phyloP scores from a whole-genome alignment of 1,140 invertebrate genomes.

The Drosophila nasuta region DNA sequence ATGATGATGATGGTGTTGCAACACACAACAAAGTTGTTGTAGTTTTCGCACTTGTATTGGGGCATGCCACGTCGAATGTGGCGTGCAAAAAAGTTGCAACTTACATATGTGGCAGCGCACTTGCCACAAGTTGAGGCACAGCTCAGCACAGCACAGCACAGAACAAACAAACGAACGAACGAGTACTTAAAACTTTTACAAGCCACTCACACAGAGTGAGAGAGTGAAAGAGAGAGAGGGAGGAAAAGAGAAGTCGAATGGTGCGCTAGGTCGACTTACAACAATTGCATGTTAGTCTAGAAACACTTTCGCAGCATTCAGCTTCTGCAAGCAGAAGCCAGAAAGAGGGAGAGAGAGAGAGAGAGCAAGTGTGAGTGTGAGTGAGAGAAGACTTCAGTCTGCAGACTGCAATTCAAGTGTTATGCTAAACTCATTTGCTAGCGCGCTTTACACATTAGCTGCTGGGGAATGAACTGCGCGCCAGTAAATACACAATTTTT shows the following conservation, averaged over 20 bases:
- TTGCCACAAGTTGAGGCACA: constrained; percentile 33
- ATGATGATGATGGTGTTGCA: constrained; percentile 63
- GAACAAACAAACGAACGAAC: constrained; percentile 41
- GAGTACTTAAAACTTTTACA: constrained; percentile 81
- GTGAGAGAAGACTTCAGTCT: neutral
- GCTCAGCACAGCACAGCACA: neutral
- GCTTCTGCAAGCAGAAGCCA: constrained; percentile 29
- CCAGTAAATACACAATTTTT: too few species aligned
- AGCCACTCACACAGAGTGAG: constrained; percentile 57
- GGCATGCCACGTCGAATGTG: constrained; percentile 37
- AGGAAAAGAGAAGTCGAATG: neutral
- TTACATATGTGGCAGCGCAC: constrained; percentile 55
- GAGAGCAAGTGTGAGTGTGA: neutral
- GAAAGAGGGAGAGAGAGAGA: neutral
- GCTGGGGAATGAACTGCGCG: too few species aligned
- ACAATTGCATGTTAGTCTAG: constrained; percentile 72
- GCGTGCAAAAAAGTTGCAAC: constrained; percentile 80
- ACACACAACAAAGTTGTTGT: constrained; percentile 52
- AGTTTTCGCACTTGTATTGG: constrained; percentile 49
- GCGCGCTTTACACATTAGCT: constrained; percentile 32
- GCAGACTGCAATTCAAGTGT: constrained; percentile 25
- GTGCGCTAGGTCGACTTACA: constrained; percentile 11
- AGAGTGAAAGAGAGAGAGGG: neutral
- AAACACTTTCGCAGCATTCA: constrained; percentile 63
- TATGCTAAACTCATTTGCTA: constrained; percentile 57